Evolutionary conservation across 1,140 invertebrate genomes (phyloP).

Genomic region (Trypoxylus dichotomus): DNA sequence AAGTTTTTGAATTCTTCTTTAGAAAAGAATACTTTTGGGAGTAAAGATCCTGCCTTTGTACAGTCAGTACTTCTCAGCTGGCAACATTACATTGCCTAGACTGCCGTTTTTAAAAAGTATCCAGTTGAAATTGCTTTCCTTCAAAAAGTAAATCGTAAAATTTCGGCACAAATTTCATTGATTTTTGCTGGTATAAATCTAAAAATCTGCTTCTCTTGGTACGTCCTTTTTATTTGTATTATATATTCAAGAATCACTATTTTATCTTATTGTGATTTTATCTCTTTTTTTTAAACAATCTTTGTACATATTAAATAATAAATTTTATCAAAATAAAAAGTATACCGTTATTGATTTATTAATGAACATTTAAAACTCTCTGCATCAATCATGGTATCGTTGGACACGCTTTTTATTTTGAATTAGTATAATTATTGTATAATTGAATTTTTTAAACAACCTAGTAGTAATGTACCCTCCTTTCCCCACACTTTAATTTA

Average conservation of each 20-base stretch:
- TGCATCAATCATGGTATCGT: too few species aligned
- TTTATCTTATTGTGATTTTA: not conserved
- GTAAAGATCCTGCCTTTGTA: too few species aligned
- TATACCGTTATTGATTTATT: not conserved
- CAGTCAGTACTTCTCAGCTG: too few species aligned
- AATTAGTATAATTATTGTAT: not conserved
- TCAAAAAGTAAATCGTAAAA: too few species aligned
- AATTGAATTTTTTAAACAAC: not conserved
- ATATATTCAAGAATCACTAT: not conserved
- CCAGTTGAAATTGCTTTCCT: too few species aligned
- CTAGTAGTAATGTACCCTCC: not conserved
- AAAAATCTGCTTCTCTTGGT: not conserved
- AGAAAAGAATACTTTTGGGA: too few species aligned
- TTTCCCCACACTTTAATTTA: not conserved
- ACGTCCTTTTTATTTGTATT: not conserved
- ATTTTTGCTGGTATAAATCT: not conserved
- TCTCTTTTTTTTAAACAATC: not conserved
- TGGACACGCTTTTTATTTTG: not conserved
- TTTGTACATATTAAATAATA: not conserved
- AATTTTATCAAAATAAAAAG: not conserved
- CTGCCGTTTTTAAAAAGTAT: too few species aligned
- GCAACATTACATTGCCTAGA: too few species aligned
- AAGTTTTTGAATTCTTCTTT: too few species aligned
- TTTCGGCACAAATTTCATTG: too few species aligned
- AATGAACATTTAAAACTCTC: not conserved